Evolutionary conservation across 2,113 vertebrate species (phyloP), one percentile per base, ranked within the genome.

Genomic region (Polyodon spathula): DNA sequence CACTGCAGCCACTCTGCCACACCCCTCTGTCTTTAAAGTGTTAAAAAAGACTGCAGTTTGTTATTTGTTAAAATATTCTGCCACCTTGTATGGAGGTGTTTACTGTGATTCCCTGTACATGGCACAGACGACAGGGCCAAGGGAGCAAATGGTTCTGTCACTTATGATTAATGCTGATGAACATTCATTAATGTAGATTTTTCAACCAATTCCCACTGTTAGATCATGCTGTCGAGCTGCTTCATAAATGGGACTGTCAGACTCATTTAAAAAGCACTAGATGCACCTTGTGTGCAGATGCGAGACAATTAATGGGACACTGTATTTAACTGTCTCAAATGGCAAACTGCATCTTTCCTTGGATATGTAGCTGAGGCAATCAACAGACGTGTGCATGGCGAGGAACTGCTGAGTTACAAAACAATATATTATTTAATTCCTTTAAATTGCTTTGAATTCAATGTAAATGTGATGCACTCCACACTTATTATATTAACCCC

Each of bases 161-260:
- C 53, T 55, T 55, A 37, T 55, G 53, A 55, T 55, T 55, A 55
- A 55, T 55, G 53, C 53, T 55, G 17, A 55, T 37, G 53, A 55
- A 55, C 53, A 55, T 27, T 55, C 53, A 55, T 55, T 55, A 55
- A 55, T 17, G 53, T 55, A 55, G 16, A 55, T 55, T 55, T 55
- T 55, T 55, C 53, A 55, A 55, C 37, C 53, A 55, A 55, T 55
- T 55, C 53, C 53, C 53, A 5, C 17, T 7, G 53, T 37, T 17
- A 55, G 53, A 7, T 5, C 53, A 55, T 12, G 17, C 37, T 37
- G 17, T 37, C 37, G 53, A n/a, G 10, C 11, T 11, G 17, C 53
- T 55, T 17, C 53, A 8, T 55, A 55, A 17, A 55, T 12, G 11
- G 53, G 17, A 55, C 10, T 55, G 6, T 53, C 15, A 17, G 10